Conservation (phyloP, 1,140 invertebrate genomes). For the Lutraria rhynchaena region DNA sequence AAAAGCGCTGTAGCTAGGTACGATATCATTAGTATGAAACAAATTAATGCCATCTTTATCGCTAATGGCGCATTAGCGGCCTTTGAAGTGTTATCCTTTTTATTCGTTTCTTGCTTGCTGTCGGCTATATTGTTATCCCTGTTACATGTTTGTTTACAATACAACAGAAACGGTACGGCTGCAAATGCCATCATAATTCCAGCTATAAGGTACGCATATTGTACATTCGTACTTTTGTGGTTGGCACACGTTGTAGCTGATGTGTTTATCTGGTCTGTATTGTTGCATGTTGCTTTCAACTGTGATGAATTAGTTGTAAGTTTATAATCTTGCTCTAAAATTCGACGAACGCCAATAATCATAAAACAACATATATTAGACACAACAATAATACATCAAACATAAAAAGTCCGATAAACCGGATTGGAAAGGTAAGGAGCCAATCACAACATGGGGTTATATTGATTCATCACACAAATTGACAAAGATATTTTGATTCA, state of each 20-base stretch:
- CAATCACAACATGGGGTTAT: too few species aligned
- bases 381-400: background rate
- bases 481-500: too few species aligned
- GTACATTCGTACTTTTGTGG: background rate
- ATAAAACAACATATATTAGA: background rate
- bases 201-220: too few species aligned
- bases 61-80: background rate
- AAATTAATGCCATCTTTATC: background rate
- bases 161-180: slow-evolving; percentile 7
- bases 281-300: too few species aligned
- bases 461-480: too few species aligned
- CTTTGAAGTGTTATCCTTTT: background rate
- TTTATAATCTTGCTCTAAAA: background rate
- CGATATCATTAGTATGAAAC: background rate
- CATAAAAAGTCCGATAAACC: background rate
- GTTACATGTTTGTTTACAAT: background rate
- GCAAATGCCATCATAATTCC: background rate
- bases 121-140: background rate
- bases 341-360: background rate
- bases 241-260: too few species aligned
- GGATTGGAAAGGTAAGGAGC: too few species aligned
- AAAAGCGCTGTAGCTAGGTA: slow-evolving; percentile 46
- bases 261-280: too few species aligned
- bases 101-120: background rate
- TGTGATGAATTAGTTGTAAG: too few species aligned